phyloP scores from a whole-genome alignment of 2,888 invertebrate genomes.

The Danaus chrysippus region DNA sequence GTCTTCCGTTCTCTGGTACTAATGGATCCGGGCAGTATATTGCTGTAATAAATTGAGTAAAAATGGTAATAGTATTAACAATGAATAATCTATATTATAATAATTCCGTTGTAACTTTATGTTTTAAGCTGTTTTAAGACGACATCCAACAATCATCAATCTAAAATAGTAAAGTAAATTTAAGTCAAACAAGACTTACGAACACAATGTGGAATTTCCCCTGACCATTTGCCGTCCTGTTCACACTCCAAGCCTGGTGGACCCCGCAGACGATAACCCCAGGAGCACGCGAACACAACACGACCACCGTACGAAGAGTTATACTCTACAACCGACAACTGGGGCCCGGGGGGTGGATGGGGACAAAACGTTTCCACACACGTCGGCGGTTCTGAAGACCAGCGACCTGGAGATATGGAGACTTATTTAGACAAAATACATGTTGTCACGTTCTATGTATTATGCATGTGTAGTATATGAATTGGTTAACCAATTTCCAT shows the following conservation, averaged over 20 bases:
- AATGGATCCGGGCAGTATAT: constrained; percentile 89
- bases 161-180: background rate
- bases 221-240: constrained; percentile 88
- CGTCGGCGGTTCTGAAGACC: constrained; percentile 86
- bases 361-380: constrained; percentile 91
- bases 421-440: background rate
- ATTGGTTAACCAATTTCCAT: no score
- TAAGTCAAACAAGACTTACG: constrained; percentile 73
- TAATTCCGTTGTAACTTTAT: background rate
- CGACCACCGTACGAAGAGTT: constrained; percentile 90
- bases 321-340: constrained; percentile 86
- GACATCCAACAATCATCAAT: no score
- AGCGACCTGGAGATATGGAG: constrained; percentile 77
- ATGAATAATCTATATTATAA: background rate
- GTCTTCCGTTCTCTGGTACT: constrained; percentile 83
- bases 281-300: constrained; percentile 89
- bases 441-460: background rate
- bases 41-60: constrained; percentile 69
- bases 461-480: no score
- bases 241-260: constrained; percentile 89
- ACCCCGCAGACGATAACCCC: constrained; percentile 89
- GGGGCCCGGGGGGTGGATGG: constrained; percentile 83
- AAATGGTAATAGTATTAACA: background rate
- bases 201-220: constrained; percentile 85
- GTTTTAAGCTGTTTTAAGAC: background rate